Percentiles rank a stretch among this genome's conserved stretches.
phyloP scores from a whole-genome alignment of 1,140 invertebrate genomes.

The Aphis craccivora region DNA sequence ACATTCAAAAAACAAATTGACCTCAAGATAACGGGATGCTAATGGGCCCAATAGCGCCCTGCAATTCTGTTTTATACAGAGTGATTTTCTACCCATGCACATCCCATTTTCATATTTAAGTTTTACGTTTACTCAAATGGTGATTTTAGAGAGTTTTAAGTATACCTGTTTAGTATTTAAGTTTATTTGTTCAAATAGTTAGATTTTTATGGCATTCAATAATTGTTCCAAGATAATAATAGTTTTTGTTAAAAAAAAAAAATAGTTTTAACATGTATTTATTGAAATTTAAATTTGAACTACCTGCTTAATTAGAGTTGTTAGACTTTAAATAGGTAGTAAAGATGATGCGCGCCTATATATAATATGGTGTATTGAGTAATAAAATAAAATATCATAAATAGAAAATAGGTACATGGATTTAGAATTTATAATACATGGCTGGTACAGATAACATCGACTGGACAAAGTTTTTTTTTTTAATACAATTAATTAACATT shows the following conservation, averaged over 20 bases:
- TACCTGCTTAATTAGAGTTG: no score
- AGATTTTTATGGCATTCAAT: no score
- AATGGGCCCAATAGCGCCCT: background rate
- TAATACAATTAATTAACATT: background rate
- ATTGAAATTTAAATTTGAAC: no score
- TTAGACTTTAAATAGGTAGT: no score
- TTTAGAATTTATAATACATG: no score
- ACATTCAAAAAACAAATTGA: conserved; percentile 20
- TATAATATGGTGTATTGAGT: no score
- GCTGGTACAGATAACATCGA: background rate
- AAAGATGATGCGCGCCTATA: no score
- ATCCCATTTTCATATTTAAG: background rate
- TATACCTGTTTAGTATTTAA: background rate
- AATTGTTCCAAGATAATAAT: no score
- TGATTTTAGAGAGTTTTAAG: background rate
- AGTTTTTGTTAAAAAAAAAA: no score
- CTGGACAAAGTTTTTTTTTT: background rate
- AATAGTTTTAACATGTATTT: no score
- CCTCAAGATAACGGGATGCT: background rate
- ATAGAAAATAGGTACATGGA: background rate
- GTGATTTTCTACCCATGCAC: background rate
- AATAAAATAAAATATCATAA: background rate
- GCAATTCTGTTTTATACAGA: background rate
- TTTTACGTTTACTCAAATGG: background rate
- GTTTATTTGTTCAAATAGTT: no score